phyloP scores from a whole-genome alignment of 2,888 invertebrate species.

The Odontothrips loti region DNA sequence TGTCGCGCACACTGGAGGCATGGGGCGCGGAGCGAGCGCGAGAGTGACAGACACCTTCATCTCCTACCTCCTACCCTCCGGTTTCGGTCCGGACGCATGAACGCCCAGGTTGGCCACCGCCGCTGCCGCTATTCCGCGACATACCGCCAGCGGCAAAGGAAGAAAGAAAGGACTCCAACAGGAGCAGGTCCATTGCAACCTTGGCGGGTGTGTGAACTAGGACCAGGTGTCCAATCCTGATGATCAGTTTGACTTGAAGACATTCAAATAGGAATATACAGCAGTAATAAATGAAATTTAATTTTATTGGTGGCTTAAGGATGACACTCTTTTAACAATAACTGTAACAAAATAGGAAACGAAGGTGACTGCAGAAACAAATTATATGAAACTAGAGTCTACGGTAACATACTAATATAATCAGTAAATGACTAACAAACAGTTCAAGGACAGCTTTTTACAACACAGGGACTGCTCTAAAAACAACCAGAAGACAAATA shows the following conservation, averaged over 20 bases:
- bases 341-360: slow-evolving; percentile 25
- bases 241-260: no score
- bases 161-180: no score
- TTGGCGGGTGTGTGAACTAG: no score
- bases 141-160: no score
- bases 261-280: neutral
- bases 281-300: neutral
- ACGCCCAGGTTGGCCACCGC: no score
- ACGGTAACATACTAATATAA: slow-evolving; percentile 18
- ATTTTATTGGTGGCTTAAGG: neutral
- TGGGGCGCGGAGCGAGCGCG: neutral
- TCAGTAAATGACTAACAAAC: slow-evolving; percentile 16
- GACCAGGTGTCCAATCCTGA: no score
- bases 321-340: slow-evolving; percentile 9
- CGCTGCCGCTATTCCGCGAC: no score
- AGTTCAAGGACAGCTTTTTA: slow-evolving; percentile 14
- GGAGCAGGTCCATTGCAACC: no score
- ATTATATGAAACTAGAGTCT: slow-evolving; percentile 5
- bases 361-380: slow-evolving; percentile 20
- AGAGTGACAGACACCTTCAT: no score
- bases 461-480: neutral
- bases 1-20: neutral
- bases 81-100: no score
- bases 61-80: no score
- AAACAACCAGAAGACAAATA: neutral